phyloP scores from a whole-genome alignment of 2,888 invertebrate genomes.

The Pyrochroa serraticornis region DNA sequence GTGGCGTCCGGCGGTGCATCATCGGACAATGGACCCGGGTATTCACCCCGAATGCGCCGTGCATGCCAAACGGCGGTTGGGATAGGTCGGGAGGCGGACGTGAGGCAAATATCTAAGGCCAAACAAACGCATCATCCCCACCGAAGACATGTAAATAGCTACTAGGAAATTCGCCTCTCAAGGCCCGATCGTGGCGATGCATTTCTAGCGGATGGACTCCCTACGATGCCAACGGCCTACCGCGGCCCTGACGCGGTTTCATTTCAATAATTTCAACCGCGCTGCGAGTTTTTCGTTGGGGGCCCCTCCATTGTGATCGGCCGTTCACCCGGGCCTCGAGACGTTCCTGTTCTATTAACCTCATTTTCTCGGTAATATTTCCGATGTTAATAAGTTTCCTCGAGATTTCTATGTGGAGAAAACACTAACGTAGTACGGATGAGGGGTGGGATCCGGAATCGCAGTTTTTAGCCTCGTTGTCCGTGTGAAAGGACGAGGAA shows the following conservation, averaged over 20 bases:
- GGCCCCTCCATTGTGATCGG: constrained; percentile 6
- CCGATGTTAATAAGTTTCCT: constrained; percentile 43
- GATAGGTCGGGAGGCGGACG: constrained; percentile 51
- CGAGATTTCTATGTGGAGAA: constrained; percentile 16
- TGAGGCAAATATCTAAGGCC: constrained; percentile 43
- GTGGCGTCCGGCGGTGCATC: constrained; percentile 22
- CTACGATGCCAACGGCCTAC: too few relatives aligned
- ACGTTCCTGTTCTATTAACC: constrained; percentile 43
- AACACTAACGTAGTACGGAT: too few relatives aligned
- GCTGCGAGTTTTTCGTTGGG: too few relatives aligned
- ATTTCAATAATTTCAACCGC: too few relatives aligned
- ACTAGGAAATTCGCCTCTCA: constrained; percentile 38
- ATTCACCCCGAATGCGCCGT: constrained; percentile 50
- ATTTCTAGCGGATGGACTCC: constrained; percentile 6
- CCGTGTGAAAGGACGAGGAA: too few relatives aligned
- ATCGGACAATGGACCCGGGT: constrained; percentile 48
- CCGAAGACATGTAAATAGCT: constrained; percentile 29
- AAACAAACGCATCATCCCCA: constrained; percentile 19
- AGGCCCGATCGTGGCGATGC: constrained; percentile 32
- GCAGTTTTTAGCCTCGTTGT: too few relatives aligned
- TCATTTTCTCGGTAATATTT: constrained; percentile 41
- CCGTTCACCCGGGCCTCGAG: constrained; percentile 19
- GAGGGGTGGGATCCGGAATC: too few relatives aligned
- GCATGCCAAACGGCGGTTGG: constrained; percentile 50
- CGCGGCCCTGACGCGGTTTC: too few relatives aligned